phyloP scores from a whole-genome alignment of 1,140 invertebrate genomes.

The Cotesia typhae region DNA sequence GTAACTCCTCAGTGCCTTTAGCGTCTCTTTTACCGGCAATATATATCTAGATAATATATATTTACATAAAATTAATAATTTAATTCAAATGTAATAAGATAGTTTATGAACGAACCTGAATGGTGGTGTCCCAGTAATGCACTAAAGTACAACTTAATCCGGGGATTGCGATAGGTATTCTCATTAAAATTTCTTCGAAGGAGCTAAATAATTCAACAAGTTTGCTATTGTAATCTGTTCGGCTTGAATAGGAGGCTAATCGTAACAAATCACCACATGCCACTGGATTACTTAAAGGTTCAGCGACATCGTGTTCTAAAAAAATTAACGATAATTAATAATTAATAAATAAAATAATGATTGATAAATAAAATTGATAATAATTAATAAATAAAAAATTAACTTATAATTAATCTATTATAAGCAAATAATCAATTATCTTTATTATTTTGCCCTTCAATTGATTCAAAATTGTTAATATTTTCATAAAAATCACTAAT shows the following conservation, averaged over 20 bases:
- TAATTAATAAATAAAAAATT: no score
- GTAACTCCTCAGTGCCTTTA: constrained; percentile 74
- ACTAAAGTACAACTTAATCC: constrained; percentile 82
- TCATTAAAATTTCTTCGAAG: constrained; percentile 70
- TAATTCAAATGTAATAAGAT: no score
- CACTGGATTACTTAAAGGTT: constrained; percentile 92
- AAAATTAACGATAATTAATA: neutral
- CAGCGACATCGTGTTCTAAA: constrained; percentile 91
- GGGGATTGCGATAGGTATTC: constrained; percentile 75
- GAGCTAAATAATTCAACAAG: constrained; percentile 72
- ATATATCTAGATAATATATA: constrained; percentile 67
- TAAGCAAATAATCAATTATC: no score
- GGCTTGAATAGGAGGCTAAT: constrained; percentile 74
- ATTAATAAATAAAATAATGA: no score
- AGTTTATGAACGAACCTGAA: constrained; percentile 66
- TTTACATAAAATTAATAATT: neutral
- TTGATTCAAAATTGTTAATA: no score
- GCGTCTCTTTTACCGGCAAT: constrained; percentile 73
- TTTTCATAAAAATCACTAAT: no score
- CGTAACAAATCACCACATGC: constrained; percentile 83
- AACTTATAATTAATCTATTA: no score
- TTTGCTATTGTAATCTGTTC: constrained; percentile 68
- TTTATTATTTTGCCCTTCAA: no score
- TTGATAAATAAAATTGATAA: no score
- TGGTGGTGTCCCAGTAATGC: constrained; percentile 73